phyloP scores from a whole-genome alignment of 2,888 invertebrate species.

The Xestia rhomboidea region DNA sequence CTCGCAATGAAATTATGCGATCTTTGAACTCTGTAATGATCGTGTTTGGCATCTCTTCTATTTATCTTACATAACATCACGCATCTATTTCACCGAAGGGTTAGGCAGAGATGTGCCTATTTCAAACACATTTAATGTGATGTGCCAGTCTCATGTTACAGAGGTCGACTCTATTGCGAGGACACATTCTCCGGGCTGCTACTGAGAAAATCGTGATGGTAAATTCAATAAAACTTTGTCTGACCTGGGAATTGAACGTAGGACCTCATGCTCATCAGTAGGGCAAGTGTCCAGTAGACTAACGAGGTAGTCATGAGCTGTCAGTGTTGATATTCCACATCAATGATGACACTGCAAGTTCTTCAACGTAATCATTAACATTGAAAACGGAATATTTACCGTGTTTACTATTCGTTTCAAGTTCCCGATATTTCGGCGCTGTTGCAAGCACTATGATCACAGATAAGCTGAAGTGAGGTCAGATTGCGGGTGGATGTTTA shows the following conservation, averaged over 20 bases:
- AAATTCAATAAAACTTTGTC: background rate
- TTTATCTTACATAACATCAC: conserved; percentile 4
- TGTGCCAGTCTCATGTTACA: background rate
- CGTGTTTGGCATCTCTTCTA: conserved; percentile 18
- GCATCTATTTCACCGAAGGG: background rate
- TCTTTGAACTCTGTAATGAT: conserved; percentile 44
- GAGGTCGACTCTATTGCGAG: background rate
- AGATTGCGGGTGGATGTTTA: too few species aligned
- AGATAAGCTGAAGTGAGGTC: too few species aligned
- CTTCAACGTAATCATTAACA: too few species aligned
- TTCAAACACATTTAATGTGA: background rate
- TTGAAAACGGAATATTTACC: too few species aligned
- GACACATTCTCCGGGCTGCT: background rate
- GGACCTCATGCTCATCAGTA: too few species aligned
- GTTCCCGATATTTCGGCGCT: too few species aligned
- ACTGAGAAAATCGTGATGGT: too few species aligned
- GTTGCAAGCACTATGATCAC: too few species aligned
- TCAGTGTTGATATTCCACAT: background rate
- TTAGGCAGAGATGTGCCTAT: background rate
- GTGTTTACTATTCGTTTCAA: too few species aligned
- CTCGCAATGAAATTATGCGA: conserved; percentile 17
- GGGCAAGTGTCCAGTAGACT: background rate
- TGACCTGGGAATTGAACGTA: background rate
- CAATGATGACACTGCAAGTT: background rate
- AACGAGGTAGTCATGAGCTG: background rate